Conservation (phyloP, 2,797 vertebrate species). For the Xerus rutilus region DNA sequence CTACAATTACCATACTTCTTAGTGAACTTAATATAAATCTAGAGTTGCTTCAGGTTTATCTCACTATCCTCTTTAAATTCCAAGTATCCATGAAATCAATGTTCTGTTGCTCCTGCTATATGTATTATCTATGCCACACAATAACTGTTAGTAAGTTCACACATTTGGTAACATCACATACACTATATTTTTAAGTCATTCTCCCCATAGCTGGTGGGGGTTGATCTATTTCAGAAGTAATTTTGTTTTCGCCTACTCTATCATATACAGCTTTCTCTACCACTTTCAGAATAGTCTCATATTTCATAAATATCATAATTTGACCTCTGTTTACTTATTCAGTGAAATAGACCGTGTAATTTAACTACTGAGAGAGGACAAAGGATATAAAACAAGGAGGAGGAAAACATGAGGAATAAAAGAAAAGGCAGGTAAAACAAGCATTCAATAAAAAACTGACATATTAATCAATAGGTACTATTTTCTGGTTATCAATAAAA, state of each 20-base stretch:
- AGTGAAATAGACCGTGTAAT: conserved; percentile 5
- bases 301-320: conserved; percentile 31
- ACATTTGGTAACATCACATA: neutral
- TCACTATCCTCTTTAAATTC: neutral
- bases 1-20: neutral
- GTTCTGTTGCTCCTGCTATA: neutral
- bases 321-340: conserved; percentile 20
- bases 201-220: neutral
- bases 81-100: neutral
- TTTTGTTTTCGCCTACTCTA: neutral
- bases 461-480: neutral
- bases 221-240: conserved; percentile 23
- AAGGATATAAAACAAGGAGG: neutral
- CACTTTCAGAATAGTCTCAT: neutral
- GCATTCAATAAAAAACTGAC: neutral
- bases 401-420: neutral
- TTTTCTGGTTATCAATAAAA: conserved; percentile 37
- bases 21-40: neutral
- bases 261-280: conserved; percentile 18
- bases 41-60: neutral
- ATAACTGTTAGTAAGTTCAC: neutral
- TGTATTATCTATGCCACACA: neutral
- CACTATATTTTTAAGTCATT: conserved; percentile 26
- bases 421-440: neutral
- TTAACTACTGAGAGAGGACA: neutral